A percentile compares a stretch with the other conserved stretches of the same genome.
Evolutionary conservation across 2,888 invertebrate genomes (phyloP).

Genomic region (Drosophila paramelanica): DNA sequence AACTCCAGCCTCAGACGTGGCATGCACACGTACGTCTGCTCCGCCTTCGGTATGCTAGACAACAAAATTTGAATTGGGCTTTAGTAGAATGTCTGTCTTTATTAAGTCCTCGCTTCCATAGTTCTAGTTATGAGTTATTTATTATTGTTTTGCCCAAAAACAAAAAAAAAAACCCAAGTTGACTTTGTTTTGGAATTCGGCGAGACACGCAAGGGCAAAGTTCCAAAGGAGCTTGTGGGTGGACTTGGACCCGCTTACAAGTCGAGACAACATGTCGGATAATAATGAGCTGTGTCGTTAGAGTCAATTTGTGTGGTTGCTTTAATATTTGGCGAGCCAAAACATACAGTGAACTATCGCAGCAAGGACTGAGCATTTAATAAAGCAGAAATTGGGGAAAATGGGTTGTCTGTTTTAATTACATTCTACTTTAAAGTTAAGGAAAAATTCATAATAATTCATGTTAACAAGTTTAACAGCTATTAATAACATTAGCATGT

Average conservation of each 20-base stretch:
- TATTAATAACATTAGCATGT: too few relatives aligned
- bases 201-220: slow-evolving; percentile 59
- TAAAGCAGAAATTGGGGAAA: too few relatives aligned
- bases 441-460: too few relatives aligned
- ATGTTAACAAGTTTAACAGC: too few relatives aligned
- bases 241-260: slow-evolving; percentile 33
- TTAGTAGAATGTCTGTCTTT: slow-evolving; percentile 20
- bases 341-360: slow-evolving; percentile 32
- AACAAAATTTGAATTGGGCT: slow-evolving; percentile 1
- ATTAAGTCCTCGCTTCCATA: slow-evolving; percentile 15
- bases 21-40: slow-evolving; percentile 87
- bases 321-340: slow-evolving; percentile 47
- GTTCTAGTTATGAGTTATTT: slow-evolving; percentile 69
- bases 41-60: slow-evolving; percentile 77
- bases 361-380: not conserved
- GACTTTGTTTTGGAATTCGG: slow-evolving; percentile 53
- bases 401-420: too few relatives aligned
- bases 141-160: slow-evolving; percentile 56
- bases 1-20: slow-evolving; percentile 88
- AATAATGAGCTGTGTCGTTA: slow-evolving; percentile 73
- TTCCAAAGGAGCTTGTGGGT: slow-evolving; percentile 35
- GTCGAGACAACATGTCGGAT: slow-evolving; percentile 60
- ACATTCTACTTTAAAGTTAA: too few relatives aligned
- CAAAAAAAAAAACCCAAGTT: slow-evolving; percentile 17
- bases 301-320: slow-evolving; percentile 68